Percentiles rank a stretch among this genome's conserved stretches.
phyloP scores from a whole-genome alignment of 2,113 vertebrate genomes.

The Ctenodactylus gundi region DNA sequence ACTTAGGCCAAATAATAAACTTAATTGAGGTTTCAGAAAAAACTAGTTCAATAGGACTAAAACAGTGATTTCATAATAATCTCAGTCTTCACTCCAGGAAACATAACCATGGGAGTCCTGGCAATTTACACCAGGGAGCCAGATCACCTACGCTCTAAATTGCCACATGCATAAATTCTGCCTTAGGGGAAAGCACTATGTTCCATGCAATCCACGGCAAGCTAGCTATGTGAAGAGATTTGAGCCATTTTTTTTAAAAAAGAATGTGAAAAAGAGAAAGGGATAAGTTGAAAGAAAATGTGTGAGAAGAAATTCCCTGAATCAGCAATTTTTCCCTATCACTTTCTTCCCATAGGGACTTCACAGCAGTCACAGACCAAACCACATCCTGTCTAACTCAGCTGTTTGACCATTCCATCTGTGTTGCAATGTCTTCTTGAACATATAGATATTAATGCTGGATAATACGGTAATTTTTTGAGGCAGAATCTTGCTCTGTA shows the following conservation, averaged over 20 bases:
- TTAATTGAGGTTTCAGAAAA: neutral
- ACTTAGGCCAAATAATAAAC: constrained; percentile 60
- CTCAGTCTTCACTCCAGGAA: neutral
- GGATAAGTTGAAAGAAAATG: constrained; percentile 26
- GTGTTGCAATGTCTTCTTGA: neutral
- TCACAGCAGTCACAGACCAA: neutral
- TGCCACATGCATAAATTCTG: constrained; percentile 38
- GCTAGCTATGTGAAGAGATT: constrained; percentile 48
- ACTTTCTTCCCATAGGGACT: constrained; percentile 13
- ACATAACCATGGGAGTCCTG: neutral
- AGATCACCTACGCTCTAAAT: constrained; percentile 56
- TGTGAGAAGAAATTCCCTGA: neutral
- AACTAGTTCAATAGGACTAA: constrained; percentile 36
- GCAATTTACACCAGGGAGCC: constrained; percentile 29
- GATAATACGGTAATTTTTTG: too few relatives aligned
- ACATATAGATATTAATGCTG: too few relatives aligned
- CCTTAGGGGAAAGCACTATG: neutral
- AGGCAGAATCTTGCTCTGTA: neutral
- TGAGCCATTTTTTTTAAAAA: constrained; percentile 18
- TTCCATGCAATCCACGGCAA: constrained; percentile 22
- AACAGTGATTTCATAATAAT: constrained; percentile 47
- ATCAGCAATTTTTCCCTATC: neutral
- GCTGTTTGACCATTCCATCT: neutral
- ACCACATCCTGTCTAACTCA: neutral
- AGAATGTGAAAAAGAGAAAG: neutral